These are phyloP conservation scores for Noctua pronuba DNA, from an alignment of 2,888 invertebrate species.

Conservation along the genomic window DNA sequence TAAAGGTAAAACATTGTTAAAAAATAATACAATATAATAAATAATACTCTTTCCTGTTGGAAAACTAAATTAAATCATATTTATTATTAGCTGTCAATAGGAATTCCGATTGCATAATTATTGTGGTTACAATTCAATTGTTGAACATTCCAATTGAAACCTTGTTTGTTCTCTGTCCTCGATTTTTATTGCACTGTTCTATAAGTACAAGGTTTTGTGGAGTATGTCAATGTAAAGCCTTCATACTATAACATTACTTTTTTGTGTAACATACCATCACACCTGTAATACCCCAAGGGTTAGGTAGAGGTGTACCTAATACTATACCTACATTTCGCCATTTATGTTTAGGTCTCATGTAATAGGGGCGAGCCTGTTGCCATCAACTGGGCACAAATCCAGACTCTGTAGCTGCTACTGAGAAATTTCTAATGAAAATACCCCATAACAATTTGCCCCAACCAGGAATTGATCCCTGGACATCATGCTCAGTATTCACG, in stretches of 20 bases:
- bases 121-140: conserved; percentile 5
- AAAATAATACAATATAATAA: background rate
- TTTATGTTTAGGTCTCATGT: no score
- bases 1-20: background rate
- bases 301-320: no score
- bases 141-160: conserved; percentile 6
- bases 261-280: background rate
- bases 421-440: no score
- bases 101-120: background rate
- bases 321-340: no score
- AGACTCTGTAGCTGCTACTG: no score
- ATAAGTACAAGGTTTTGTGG: background rate
- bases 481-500: no score
- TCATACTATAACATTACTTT: background rate
- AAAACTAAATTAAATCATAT: conserved; percentile 9
- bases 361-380: no score
- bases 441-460: no score
- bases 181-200: conserved; percentile 8
- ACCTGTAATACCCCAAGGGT: no score
- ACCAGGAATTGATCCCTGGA: no score
- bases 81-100: conserved; percentile 5
- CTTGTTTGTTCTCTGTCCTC: conserved; percentile 17
- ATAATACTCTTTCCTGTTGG: conserved; percentile 16
- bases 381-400: no score
- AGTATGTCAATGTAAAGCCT: background rate